Evolutionary conservation across 2,113 vertebrate genomes (phyloP), one percentile per base, ranked within the genome.

Genomic region (Camelus bactrianus): DNA sequence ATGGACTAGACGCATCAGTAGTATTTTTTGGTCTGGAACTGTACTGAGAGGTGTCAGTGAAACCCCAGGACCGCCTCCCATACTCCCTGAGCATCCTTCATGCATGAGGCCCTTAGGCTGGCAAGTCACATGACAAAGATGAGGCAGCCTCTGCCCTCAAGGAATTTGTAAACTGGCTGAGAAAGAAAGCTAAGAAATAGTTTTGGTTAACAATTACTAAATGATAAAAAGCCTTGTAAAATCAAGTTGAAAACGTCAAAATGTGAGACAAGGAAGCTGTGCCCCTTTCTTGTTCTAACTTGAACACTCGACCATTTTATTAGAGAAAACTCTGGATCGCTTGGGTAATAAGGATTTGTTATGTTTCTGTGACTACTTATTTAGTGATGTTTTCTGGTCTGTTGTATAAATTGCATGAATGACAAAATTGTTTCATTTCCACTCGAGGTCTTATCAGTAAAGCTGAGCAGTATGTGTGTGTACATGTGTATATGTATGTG

Each of bases 381-480:
- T 93, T 90, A 86, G 65, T 95, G 88, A 52, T n/a, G 58, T 50
- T 88, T 89, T 89, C 54, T 79, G 58, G n/a, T 85, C 60, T 77
- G 38, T 64, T 91, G 95, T 89, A 84, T 80, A 95, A 94, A 90
- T 89, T 84, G 58, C 56, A 88, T 95, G 62, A 91, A 93, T 83
- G 84, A 96, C 24, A 94, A 94, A 70, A 82, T 15, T 77, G 60
- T 84, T 94, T 72, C 65, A 89, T 95, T 89, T 88, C 70, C 46
- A 93, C 60, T 93, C 79, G 94, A 93, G 84, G 56, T 75, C 81
- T 97, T 88, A 92, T 81, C 62, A 96, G 72, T 85, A 67, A 94
- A 93, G 75, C 91, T 50, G 42, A 94, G 76, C 81, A 84, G 89
- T 54, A 60, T 10, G 5, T 11, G 26, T 79, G 9, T 19, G 54